Conservation (phyloP, 2,888 invertebrate species). For the Andrena praecox region DNA sequence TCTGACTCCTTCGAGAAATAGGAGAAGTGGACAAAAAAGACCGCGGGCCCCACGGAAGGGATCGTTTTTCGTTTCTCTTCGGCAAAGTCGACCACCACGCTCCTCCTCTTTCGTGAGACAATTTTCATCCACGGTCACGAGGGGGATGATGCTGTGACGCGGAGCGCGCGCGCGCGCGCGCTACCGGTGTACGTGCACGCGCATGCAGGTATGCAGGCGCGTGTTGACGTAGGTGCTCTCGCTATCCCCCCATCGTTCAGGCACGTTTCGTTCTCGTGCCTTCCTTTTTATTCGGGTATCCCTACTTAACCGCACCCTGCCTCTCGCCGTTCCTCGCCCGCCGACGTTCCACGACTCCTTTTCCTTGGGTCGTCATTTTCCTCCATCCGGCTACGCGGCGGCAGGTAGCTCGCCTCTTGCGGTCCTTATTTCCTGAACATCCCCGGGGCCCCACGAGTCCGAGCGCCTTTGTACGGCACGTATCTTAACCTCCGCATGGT, state of each 20-base stretch:
- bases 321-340: background rate
- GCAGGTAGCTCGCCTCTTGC: conserved; percentile 41
- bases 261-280: conserved; percentile 76
- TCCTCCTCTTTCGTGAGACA: conserved; percentile 75
- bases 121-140: conserved; percentile 68
- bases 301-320: conserved; percentile 15
- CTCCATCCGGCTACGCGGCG: background rate
- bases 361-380: conserved; percentile 1
- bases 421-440: conserved; percentile 51
- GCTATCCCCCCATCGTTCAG: conserved; percentile 28
- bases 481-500: conserved; percentile 36
- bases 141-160: conserved; percentile 55
- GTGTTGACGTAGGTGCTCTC: conserved; percentile 43
- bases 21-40: conserved; percentile 39
- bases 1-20: conserved; percentile 45
- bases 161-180: conserved; percentile 12
- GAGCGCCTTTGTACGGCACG: conserved; percentile 29
- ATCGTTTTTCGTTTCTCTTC: conserved; percentile 61
- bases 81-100: conserved; percentile 49
- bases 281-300: conserved; percentile 35
- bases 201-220: too few relatives aligned
- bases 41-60: conserved; percentile 33
- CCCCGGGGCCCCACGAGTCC: conserved; percentile 18
- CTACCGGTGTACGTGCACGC: conserved; percentile 36
- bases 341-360: conserved; percentile 1